A percentile compares a stretch with the other conserved stretches of the same genome.
phyloP scores from a whole-genome alignment of 2,888 invertebrate genomes.

The Craniophora ligustri region DNA sequence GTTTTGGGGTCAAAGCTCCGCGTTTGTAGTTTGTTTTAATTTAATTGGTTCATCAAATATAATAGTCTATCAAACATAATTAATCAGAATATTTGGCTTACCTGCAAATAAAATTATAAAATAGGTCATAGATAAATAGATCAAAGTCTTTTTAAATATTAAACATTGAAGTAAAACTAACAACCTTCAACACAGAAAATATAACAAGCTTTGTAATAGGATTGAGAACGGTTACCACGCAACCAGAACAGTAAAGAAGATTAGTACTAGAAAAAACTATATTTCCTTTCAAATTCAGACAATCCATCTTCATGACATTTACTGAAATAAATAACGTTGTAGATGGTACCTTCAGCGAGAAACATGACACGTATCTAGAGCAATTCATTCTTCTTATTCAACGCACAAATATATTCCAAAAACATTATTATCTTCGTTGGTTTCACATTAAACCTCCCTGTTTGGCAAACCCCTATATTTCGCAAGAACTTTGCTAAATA shows the following conservation, averaged over 20 bases:
- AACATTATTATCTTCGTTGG: conserved; percentile 3
- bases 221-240: too few species aligned
- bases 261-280: not conserved
- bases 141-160: too few species aligned
- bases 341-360: not conserved
- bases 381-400: not conserved
- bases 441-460: conserved; percentile 1
- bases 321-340: not conserved
- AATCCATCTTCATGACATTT: not conserved
- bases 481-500: conserved; percentile 63
- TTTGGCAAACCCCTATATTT: conserved; percentile 27
- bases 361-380: not conserved
- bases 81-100: too few species aligned
- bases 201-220: too few species aligned
- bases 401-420: conserved; percentile 3
- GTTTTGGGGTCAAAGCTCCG: too few species aligned
- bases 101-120: too few species aligned
- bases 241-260: not conserved
- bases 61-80: too few species aligned
- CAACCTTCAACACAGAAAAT: too few species aligned
- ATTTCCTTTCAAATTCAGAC: not conserved
- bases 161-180: too few species aligned
- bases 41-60: too few species aligned
- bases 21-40: too few species aligned
- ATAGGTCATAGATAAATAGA: too few species aligned